These are phyloP conservation scores for Rhabdophis nuchalis DNA, from an alignment of 2,797 vertebrate species.

Conservation along the genomic window DNA sequence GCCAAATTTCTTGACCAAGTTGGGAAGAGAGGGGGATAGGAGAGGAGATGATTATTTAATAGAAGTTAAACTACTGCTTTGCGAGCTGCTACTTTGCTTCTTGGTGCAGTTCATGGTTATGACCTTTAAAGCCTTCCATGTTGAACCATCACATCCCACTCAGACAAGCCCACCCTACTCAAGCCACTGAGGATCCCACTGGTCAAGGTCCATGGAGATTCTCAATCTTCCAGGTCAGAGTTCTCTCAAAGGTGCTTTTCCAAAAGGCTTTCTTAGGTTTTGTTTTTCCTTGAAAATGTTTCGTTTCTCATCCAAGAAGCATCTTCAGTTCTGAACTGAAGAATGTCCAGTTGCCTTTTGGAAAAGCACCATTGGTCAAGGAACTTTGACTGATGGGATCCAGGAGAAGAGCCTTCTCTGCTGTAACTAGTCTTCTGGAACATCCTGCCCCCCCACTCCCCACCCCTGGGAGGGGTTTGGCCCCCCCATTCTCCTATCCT, in stretches of 20 bases:
- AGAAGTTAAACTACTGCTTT: background rate
- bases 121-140: background rate
- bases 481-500: background rate
- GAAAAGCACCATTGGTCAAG: background rate
- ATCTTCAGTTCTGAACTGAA: background rate
- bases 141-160: background rate
- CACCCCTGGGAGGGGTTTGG: background rate
- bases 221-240: background rate
- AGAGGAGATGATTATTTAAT: background rate
- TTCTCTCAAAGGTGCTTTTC: background rate
- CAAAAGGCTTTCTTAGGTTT: background rate
- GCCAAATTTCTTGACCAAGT: background rate
- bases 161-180: background rate
- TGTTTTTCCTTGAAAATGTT: background rate
- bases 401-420: background rate
- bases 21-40: background rate
- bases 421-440: background rate
- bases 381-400: background rate
- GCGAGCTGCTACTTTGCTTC: background rate
- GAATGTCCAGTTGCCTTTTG: background rate
- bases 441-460: background rate
- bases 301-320: background rate
- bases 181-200: background rate
- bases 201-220: background rate
- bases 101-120: background rate